Base-by-base conservation (phyloP, 2,888 invertebrate genomes). In the Cheilosia scutellata region DNA sequence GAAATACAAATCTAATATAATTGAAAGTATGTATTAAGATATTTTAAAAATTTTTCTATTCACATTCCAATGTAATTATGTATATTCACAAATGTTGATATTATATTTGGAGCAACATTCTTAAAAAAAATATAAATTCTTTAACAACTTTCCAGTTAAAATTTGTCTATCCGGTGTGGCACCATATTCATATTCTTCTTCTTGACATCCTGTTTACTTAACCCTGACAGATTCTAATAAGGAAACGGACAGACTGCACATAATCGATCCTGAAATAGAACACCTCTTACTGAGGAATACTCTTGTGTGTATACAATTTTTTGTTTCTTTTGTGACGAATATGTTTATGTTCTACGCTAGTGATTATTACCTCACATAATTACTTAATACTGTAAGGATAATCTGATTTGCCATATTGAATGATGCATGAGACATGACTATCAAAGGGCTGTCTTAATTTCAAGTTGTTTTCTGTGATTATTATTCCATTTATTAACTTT, bases 171-270 rank as follows among this genome's bases (percentile, higher is more conserved):
- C 68, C 66, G 53, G 20, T 20, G 20, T 20, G 2, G 7, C 53
- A 20, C 11, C 16, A 16, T 31, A 9, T 57, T 44, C 29, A 7
- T 47, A 29, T 70, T 65, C 31, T n/a, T 75, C 31, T 11, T 75
- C 33, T 29, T 49, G 44, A 75, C 57, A 57, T 76, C 76, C 76
- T 60, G 58, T 76, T 76, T 76, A 66, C 27, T 66, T 40, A 49
- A 65, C 53, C 53, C 68, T 65, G 29, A 62, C 7, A 20, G 11
- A 29, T 20, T 7, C 6, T 6, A 16, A 13, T 53, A 9, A 5
- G 6, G 20, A 20, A 29, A n/a, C 11, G n/a, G 4, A 7, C 27
- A 16, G 6, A 13, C 55, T 55, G 31, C 42, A 55, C 16, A n/a
- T 42, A 66, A n/a, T 53, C 40, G 9, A 13, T 53, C 76, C 51